Base-by-base conservation (phyloP, 2,797 vertebrate species). In the Rousettus madagascariensis region DNA sequence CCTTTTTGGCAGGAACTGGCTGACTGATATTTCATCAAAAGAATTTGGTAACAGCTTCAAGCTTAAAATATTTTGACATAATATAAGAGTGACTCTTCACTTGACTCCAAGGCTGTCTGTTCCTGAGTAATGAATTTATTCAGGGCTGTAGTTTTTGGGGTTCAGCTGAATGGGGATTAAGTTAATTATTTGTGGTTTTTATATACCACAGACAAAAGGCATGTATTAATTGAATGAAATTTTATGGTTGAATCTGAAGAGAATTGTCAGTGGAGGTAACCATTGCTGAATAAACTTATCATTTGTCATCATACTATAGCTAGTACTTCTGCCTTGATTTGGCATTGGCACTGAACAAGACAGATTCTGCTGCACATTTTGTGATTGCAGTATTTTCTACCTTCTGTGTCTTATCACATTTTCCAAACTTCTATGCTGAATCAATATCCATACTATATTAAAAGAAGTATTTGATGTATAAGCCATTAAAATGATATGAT, bases 351-450 rank as follows among this genome's bases (percentile, higher is more conserved):
- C 36, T 87, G 86, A 94, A 90, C 17, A 94, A 96, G 86, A 96
- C 92, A 97, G 92, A 97, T 97, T 92, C 89, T 97, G 65, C 53
- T 93, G 78, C 91, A 97, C 36, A 97, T 97, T 97, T 97, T 97
- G 96, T 86, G 28, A 77, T 77, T 93, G 72, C 91, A 95, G 86
- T 87, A 88, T 97, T 95, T 96, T 95, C 28, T 65, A 90, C 66
- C 19, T 89, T 95, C 38, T 63, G 68, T 97, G 63, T 94, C 86
- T 90, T 86, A 95, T 74, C 97, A 63, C 41, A 63, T 95, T 91
- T 80, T 84, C 90, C 61, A 90, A 13, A 82, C 91, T 78, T 43
- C 57, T 94, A 43, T 90, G 38, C 43, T 83, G 12, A 96, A 90
- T 86, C 30, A 77, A 41, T 82, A 92, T 36, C 46, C 90, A 77